Evolutionary conservation across 35 echinoderm and acorn worm genomes (phyloP).

Genomic region (Apostichopus californicus): DNA sequence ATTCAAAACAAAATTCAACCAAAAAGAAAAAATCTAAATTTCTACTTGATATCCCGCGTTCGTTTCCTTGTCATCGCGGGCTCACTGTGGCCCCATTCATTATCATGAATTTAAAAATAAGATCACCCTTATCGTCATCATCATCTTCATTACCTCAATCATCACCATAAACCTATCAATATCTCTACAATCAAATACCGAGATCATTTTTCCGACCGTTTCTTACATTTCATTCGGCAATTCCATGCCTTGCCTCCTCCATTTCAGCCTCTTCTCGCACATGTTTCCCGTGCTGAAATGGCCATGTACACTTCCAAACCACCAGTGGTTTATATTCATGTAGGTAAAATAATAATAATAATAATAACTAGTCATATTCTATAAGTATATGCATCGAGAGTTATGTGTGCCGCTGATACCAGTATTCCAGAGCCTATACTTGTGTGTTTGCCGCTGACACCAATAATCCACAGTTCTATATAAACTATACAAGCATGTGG

Average conservation of each 20-base stretch:
- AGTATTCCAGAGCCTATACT: conserved; percentile 11
- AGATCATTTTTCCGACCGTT: conserved; percentile 38
- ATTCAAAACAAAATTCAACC: not conserved
- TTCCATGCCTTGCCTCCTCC: conserved; percentile 68
- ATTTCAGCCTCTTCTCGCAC: conserved; percentile 96
- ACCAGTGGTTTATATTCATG: conserved; percentile 94
- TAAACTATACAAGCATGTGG: conserved; percentile 36
- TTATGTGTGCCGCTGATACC: conserved; percentile 35
- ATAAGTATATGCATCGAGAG: conserved; percentile 31
- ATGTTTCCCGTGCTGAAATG: conserved; percentile 99
- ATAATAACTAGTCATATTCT: not conserved
- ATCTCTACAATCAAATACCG: conserved; percentile 27
- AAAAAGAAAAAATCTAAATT: not conserved
- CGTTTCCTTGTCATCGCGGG: conserved; percentile 37
- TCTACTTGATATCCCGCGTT: not conserved
- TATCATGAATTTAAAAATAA: conserved; percentile 30
- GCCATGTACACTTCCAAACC: conserved; percentile 99
- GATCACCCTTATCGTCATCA: not conserved
- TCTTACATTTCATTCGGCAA: conserved; percentile 39
- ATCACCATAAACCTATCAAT: conserved; percentile 37
- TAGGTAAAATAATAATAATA: conserved; percentile 84
- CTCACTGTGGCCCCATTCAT: conserved; percentile 58
- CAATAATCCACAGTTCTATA: conserved; percentile 26
- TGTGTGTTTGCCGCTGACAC: conserved; percentile 1
- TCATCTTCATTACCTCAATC: conserved; percentile 3